Evolutionary conservation across 1,140 invertebrate genomes (phyloP), one percentile per base, ranked within the genome.

Genomic region (Hestina assimilis): DNA sequence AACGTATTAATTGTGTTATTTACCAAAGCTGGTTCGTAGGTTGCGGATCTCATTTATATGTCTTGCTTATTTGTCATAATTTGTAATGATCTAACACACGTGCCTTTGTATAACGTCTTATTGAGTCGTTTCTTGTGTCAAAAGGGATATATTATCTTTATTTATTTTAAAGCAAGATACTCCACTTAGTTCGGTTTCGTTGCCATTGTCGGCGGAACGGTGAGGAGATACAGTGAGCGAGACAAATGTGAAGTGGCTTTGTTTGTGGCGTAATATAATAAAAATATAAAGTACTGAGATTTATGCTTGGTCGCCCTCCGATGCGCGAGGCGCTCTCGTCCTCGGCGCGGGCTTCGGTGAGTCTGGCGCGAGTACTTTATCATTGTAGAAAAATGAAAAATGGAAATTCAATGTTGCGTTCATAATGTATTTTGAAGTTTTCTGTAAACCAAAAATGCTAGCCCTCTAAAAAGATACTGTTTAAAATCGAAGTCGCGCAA

Each of bases 251-350:
- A 15, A 14, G 17, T 35, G 45, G 45, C 29, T 33, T 47, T 35
- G 45, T 47, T 38, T 47, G 45, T 33, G 45, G 17, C 31, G 28
- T 14, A 47, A 35, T 47, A 47, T 33, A 21, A 47, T 47, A 47
- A 47, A 47, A 47, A 47, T 47, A 47, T 46, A 29, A 47, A 47
- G 45, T 20, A 3, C 3, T 15, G 19, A 47, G 45, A 47, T 47
- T 47, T 47, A 47, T 47, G 29, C 15, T 23, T 1, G 0, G 19
- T 19, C 15, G 20, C 41, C 28, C 33, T 19, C 15, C 33, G 14
- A 14, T 17, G 33, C 33, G 33, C 33, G 33, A 38, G 33, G 19
- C 33, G 15, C 33, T 5, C 14, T 17, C 7, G 12, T n/a, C n/a
- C 33, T 17, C 15, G 6, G 15, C 9, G 14, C 1, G 29, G 11